Percentiles rank a stretch among this genome's conserved stretches.
phyloP scores from a whole-genome alignment of 2,797 vertebrate genomes.

The Borostomias antarcticus region DNA sequence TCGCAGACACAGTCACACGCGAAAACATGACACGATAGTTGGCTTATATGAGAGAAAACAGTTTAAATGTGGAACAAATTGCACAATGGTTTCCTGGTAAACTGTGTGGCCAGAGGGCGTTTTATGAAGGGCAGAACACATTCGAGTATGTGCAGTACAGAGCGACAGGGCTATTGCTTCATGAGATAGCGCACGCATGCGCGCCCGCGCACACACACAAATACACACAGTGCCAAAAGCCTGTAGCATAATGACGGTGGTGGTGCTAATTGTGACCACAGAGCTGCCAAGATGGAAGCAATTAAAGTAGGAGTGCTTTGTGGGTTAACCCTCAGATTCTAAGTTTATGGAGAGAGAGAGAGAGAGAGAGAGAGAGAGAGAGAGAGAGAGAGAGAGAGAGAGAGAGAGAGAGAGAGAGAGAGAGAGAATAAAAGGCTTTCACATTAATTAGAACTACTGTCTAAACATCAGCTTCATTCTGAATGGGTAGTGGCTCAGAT shows the following conservation, averaged over 20 bases:
- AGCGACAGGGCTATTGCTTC: constrained; percentile 13
- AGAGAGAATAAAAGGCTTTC: too few species aligned
- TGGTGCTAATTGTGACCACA: constrained; percentile 89
- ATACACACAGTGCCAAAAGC: constrained; percentile 70
- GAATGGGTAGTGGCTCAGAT: too few species aligned
- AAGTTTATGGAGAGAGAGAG: constrained; percentile 61
- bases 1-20: constrained; percentile 63
- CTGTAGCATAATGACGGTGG: constrained; percentile 71
- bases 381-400: too few species aligned
- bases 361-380: too few species aligned
- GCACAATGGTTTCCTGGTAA: neutral
- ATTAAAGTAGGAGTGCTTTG: constrained; percentile 88
- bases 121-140: constrained; percentile 12
- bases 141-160: neutral
- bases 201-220: too few species aligned
- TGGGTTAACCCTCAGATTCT: constrained; percentile 84
- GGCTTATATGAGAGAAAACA: constrained; percentile 39
- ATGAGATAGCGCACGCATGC: constrained; percentile 51
- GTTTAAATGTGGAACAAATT: neutral
- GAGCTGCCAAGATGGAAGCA: constrained; percentile 89
- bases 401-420: too few species aligned
- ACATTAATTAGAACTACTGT: too few species aligned
- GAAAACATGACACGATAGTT: constrained; percentile 58
- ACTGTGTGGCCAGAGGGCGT: constrained; percentile 16
- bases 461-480: too few species aligned